Base-by-base conservation (phyloP, 2,888 invertebrate species). In the Macrophya annulata region DNA sequence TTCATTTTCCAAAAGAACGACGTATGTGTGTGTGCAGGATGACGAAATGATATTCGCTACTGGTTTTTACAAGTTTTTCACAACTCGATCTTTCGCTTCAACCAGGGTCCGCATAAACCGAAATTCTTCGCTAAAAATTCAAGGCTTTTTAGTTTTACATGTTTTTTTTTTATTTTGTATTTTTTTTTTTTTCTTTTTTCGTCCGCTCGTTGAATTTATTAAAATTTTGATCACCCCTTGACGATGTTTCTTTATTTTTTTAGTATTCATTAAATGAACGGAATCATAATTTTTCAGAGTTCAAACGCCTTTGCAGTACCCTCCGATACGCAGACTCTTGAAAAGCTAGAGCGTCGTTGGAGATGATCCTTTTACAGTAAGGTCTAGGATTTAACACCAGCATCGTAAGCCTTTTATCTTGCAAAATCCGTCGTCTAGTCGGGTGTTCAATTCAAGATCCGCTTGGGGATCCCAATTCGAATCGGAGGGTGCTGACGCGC, bases 391-490 rank as follows among this genome's bases (percentile, higher is more conserved):
- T 68, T 74, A 74, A 45, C 45, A 48, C 43, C 31, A 25, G 9
- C 74, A 21, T 21, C n/a, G 45, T 45, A 45, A 74, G 74, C 74
- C 21, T 25, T 74, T 74, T 43, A 74, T 74, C 74, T 48, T 9
- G 1, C 5, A 45, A 45, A 74, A 74, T n/a, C 74, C 45, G 74
- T 74, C 74, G 68, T 37, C 68, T 31, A 37, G 37, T 72, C 72
- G 8, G 74, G 31, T 48, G 74, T 74, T 74, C 74, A 45, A 74
- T 74, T 74, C 45, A 12, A 74, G 45, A 74, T 74, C 74, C 74
- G 74, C 74, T 74, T 12, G 74, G 74, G 45, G 45, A 43, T 74
- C 74, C 74, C 74, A 12, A 10, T 25, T 25, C 45, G 72, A 43
- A 6, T 12, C 55, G 8, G 68, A 68, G 68, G 68, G 68, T 31